Percentiles rank a stretch among this genome's conserved stretches.
These are phyloP conservation scores for Lamprotornis superbus DNA, from an alignment of 2,113 vertebrate species.

Conservation along the genomic window DNA sequence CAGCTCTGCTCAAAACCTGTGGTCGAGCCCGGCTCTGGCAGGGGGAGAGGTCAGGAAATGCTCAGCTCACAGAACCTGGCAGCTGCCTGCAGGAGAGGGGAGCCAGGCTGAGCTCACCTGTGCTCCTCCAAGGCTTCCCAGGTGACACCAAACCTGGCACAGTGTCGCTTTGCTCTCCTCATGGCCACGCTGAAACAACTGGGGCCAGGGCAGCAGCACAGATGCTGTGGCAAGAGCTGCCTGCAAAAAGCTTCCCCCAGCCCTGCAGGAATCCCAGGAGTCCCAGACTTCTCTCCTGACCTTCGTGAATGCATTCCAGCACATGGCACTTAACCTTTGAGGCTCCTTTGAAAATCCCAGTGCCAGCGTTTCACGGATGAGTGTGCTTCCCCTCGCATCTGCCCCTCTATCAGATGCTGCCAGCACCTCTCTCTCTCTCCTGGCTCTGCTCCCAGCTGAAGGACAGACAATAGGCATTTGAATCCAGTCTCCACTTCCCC, in stretches of 20 bases:
- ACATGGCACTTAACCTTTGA: constrained; percentile 37
- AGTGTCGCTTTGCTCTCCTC: neutral
- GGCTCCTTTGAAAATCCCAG: constrained; percentile 6
- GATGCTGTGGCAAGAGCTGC: neutral
- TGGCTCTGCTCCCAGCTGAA: constrained; percentile 43
- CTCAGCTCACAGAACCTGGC: neutral
- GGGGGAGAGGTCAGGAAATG: neutral
- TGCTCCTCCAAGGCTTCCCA: neutral
- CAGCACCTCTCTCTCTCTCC: constrained; percentile 21
- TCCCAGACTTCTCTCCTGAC: neutral
- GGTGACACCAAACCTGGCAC: neutral
- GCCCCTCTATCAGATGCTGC: constrained; percentile 24
- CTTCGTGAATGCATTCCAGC: neutral
- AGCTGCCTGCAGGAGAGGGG: neutral
- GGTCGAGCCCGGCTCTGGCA: neutral
- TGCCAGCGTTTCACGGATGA: neutral
- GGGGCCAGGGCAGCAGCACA: neutral
- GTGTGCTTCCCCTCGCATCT: constrained; percentile 20
- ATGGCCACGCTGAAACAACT: fast-evolving
- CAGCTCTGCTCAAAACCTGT: constrained; percentile 27
- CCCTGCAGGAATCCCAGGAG: neutral
- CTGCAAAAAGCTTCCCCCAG: neutral
- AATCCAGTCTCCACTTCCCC: neutral
- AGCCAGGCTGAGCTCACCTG: neutral
- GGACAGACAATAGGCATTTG: constrained; percentile 27